A percentile compares a stretch with the other conserved stretches of the same genome.
Evolutionary conservation across 2,797 vertebrate species (phyloP).

Genomic region (Leptodactylus fallax): DNA sequence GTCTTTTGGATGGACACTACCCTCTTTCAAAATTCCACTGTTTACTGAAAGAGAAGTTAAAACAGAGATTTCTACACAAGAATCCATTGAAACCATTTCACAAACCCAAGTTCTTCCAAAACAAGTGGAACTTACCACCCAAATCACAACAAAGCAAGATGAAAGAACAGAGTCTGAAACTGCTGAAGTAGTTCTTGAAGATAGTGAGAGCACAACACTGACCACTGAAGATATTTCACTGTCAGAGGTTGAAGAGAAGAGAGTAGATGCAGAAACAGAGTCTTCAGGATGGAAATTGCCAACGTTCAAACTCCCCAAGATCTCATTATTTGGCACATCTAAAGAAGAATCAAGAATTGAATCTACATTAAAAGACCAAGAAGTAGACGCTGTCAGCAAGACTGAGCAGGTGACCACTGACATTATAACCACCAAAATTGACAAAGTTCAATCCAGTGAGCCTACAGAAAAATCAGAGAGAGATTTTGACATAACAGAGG

Average conservation of each 20-base stretch:
- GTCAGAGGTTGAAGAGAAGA: not conserved
- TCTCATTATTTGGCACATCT: conserved; percentile 15
- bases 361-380: not conserved
- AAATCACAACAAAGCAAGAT: too few relatives aligned
- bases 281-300: not conserved
- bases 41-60: too few relatives aligned
- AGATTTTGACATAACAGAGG: not conserved
- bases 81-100: too few relatives aligned
- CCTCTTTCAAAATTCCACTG: conserved; percentile 29
- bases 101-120: too few relatives aligned
- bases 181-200: too few relatives aligned
- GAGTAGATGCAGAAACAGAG: not conserved
- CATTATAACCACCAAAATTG: not conserved
- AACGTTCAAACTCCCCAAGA: not conserved
- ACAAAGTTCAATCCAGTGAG: not conserved
- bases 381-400: not conserved
- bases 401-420: not conserved
- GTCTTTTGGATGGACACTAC: not conserved
- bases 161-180: too few relatives aligned
- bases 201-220: not conserved
- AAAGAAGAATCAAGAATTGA: not conserved
- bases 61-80: too few relatives aligned
- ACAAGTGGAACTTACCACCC: too few relatives aligned
- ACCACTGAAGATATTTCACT: not conserved
- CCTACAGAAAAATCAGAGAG: not conserved